Base-by-base conservation (phyloP, 1,140 invertebrate species). In the Anthonomus grandis region DNA sequence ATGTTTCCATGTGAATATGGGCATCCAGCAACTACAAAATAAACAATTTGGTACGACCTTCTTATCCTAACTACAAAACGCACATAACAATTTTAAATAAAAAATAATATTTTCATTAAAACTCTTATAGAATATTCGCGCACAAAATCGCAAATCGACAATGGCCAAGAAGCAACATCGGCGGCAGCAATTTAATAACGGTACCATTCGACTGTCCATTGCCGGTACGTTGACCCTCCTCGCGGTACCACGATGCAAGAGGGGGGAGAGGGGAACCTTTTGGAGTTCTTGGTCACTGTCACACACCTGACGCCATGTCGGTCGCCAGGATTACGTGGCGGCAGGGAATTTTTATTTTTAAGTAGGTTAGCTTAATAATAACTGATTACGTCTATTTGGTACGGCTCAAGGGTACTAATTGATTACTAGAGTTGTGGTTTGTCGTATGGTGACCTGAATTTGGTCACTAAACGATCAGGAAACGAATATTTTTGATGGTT, bases 231-330 rank as follows among this genome's bases (percentile, higher is more conserved):
- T 55, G 52, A 55, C 52, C 52, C 52, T 15, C 22, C 19, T 6
- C 21, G 39, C 34, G 27, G 36, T 18, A 12, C 25, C 19, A 39
- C 17, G 27, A 18, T 22, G 8, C 9, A 21, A 23, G 41, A 34
- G 52, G 8, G 10, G 27, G 34, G 41, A 34, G 52, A 18, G 15
- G 52, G 36, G 52, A 36, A 36, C 39, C 42, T 55, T 55, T 55
- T 55, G 52, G 52, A 55, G 52, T 55, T 55, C 52, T 55, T 55
- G 52, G 64, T 65, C 60, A 65, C 64, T 65, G 64, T 65, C 64
- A 65, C 64, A 65, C 57, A 50, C 48, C 53, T 49, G 57, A 55
- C 50, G 60, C 50, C 57, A n/a, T n/a, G n/a, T n/a, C n/a, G n/a
- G n/a, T n/a, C n/a, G 50, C 38, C 55, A 39, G 39, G 21, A 50